Evolutionary conservation across 1,140 invertebrate genomes (phyloP), one percentile per base, ranked within the genome.

Genomic region (Cyrtorhinus lividipennis): DNA sequence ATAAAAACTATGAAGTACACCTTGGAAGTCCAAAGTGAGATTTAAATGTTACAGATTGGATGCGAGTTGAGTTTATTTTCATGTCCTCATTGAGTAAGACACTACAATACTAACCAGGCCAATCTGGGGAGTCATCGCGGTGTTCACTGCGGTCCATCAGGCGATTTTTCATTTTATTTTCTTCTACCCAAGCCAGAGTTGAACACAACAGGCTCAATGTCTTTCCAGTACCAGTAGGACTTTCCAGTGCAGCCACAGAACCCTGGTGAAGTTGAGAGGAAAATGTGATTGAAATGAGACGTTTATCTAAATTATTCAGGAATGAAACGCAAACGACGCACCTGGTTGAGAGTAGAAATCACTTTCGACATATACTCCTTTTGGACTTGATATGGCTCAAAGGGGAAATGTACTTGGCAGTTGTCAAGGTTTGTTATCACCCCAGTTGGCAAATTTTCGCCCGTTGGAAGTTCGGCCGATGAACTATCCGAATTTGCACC

Each of bases 171-270:
- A 61, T 88, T 87, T 66, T 85, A 84, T 0, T 83, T 20, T 53
- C 77, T 65, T 87, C 74, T n/a, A 96, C 76, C 95, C 95, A 99
- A 18, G 88, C 92, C 62, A 99, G 73, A 0, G 92, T 83, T 0
- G 94, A 84, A 77, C 95, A 99, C 0, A 99, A 74, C 22, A 99
- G 77, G 65, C 91, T 91, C 1, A 99, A 74, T 0, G 96, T 99
- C 78, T 99, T 99, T 30, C 96, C 96, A 2, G 95, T 98, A 2
- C 95, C 89, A 3, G 95, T 98, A 1, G 95, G 95, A 65, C 92
- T 96, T 74, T 99, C 96, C 59, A 99, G 72, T 46, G 98, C 81
- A 24, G 88, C 96, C 8, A 53, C 79, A 98, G 92, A 24, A 83
- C 80, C 69, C 84, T 81, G 81, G n/a, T 5, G n/a, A 20, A 56